phyloP scores from a whole-genome alignment of 2,113 vertebrate genomes.

The Tupaia chinensis region DNA sequence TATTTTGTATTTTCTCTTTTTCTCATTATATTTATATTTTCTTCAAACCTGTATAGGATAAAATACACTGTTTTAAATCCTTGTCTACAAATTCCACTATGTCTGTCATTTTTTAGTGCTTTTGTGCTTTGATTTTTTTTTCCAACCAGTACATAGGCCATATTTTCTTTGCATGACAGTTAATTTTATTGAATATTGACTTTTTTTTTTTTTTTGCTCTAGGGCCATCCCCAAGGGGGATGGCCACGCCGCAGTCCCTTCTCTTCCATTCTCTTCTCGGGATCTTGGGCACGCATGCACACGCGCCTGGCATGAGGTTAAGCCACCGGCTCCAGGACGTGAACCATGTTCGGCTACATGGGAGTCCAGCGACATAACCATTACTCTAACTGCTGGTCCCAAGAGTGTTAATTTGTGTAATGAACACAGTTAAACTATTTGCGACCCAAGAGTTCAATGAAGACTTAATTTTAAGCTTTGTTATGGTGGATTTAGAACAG shows the following conservation, averaged over 20 bases:
- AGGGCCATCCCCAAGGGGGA: too few species aligned
- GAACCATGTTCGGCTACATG: too few species aligned
- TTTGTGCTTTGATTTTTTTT: background rate
- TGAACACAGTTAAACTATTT: background rate
- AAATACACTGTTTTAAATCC: background rate
- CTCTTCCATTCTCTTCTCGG: too few species aligned
- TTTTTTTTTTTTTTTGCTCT: too few species aligned
- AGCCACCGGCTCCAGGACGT: too few species aligned
- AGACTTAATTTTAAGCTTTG: background rate
- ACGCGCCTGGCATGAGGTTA: too few species aligned
- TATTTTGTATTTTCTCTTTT: background rate
- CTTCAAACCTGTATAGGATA: background rate
- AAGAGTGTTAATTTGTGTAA: background rate
- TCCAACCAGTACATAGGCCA: background rate
- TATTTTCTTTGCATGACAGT: background rate
- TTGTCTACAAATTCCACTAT: background rate
- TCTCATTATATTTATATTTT: background rate
- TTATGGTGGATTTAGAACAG: background rate
- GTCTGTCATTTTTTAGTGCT: background rate
- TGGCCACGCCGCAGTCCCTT: too few species aligned
- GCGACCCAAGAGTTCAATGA: background rate
- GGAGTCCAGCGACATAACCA: too few species aligned
- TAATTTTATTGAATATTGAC: background rate
- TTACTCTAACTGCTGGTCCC: too few species aligned
- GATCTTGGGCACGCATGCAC: too few species aligned